Evolutionary conservation across 2,797 vertebrate species (phyloP).

Genomic region (Eulemur rubriventer): DNA sequence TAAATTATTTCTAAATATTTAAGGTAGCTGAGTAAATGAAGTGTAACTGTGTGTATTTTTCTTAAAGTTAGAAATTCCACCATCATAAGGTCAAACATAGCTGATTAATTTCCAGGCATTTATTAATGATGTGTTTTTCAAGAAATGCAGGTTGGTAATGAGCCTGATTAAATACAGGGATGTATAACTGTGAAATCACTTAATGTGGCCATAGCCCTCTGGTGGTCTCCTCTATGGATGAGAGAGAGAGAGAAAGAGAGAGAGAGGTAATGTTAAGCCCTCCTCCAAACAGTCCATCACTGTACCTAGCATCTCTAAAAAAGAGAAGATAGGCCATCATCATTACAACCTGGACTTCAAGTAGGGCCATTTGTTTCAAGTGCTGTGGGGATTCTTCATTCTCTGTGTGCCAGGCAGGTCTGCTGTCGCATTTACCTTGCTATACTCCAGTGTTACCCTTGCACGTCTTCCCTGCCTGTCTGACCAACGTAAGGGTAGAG

Average conservation of each 20-base stretch:
- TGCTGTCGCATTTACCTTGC: background rate
- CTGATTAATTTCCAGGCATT: conserved; percentile 40
- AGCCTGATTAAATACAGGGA: background rate
- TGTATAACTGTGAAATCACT: background rate
- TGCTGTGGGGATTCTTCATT: background rate
- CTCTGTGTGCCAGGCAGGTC: background rate
- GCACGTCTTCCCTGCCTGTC: background rate
- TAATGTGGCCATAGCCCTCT: background rate
- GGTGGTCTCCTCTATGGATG: background rate
- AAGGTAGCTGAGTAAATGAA: conserved; percentile 49
- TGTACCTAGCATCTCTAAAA: background rate
- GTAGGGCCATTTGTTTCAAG: background rate
- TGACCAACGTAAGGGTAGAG: background rate
- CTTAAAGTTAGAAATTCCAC: conserved; percentile 41
- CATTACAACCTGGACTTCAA: background rate
- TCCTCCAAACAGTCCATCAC: background rate
- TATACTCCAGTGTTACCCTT: background rate
- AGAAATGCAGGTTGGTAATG: background rate
- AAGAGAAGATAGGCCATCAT: background rate
- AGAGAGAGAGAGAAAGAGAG: background rate
- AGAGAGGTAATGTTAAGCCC: background rate
- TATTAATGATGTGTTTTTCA: conserved; percentile 43
- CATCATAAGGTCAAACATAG: background rate
- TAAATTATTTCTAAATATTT: conserved; percentile 57
- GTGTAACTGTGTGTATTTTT: conserved; percentile 28